phyloP scores from a whole-genome alignment of 2,888 invertebrate genomes.

The Cantharis flavilabris region DNA sequence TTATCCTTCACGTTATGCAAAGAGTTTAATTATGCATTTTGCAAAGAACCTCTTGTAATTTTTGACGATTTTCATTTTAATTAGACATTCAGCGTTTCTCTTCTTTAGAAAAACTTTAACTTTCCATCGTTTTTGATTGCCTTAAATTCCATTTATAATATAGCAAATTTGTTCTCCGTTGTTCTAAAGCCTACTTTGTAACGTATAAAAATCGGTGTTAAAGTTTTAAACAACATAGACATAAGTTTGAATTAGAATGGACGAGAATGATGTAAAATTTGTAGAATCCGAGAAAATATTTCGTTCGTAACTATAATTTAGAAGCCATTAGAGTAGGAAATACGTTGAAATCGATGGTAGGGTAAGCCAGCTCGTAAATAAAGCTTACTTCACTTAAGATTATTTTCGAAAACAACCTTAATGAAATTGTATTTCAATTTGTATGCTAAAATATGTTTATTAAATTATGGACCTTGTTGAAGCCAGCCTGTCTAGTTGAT shows the following conservation, averaged over 20 bases:
- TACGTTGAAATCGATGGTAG: constrained; percentile 14
- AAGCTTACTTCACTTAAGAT: constrained; percentile 7
- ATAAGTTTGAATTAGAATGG: constrained; percentile 12
- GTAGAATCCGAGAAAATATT: constrained; percentile 15
- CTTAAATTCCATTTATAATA: background rate
- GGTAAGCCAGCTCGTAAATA: constrained; percentile 12
- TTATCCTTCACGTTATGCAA: background rate
- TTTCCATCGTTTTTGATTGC: background rate
- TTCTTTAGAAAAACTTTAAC: background rate
- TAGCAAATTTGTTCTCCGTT: background rate
- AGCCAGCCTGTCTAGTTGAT: background rate
- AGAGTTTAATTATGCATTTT: background rate
- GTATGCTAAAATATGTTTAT: background rate
- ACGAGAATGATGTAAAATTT: constrained; percentile 9
- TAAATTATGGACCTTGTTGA: background rate
- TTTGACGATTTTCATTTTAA: background rate
- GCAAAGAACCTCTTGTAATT: background rate
- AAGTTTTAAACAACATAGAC: background rate
- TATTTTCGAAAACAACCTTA: background rate
- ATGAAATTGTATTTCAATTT: background rate
- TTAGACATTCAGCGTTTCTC: background rate
- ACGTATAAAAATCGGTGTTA: background rate
- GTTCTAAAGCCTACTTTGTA: background rate
- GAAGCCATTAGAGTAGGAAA: constrained; percentile 7
- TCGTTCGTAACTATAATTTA: constrained; percentile 17